Evolutionary conservation across 2,113 vertebrate genomes (phyloP).

Genomic region (Crypturellus undulatus): DNA sequence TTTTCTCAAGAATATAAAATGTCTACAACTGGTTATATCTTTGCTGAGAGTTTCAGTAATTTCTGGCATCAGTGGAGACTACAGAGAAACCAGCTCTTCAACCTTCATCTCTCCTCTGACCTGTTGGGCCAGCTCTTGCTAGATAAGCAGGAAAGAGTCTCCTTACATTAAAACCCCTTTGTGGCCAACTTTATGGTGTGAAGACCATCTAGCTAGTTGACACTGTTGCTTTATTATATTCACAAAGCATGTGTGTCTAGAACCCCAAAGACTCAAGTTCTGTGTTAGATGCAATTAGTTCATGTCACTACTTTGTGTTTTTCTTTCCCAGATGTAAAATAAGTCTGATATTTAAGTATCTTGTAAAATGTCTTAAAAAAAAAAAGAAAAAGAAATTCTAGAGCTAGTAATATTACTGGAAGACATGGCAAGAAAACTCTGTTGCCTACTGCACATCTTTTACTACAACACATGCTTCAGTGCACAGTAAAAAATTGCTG

Average conservation of each 20-base stretch:
- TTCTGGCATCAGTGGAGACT: neutral
- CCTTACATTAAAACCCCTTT: neutral
- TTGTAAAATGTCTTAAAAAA: neutral
- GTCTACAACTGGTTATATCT: neutral
- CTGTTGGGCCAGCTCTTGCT: neutral
- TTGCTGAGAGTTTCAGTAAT: neutral
- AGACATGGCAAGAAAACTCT: neutral
- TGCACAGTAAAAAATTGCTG: constrained; percentile 8
- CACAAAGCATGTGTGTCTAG: neutral
- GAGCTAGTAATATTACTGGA: neutral
- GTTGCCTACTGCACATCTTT: neutral
- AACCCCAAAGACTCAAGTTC: neutral
- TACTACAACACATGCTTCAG: neutral
- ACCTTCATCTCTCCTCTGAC: neutral
- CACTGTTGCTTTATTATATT: neutral
- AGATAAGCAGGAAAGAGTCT: neutral
- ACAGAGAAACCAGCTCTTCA: fast-evolving
- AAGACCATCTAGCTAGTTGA: neutral
- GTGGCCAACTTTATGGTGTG: neutral
- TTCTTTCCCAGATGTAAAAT: neutral
- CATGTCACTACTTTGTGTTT: neutral
- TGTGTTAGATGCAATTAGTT: neutral
- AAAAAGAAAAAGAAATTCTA: neutral
- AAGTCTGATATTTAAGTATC: neutral
- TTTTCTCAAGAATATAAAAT: neutral